These are phyloP conservation scores for Enteromius treurensis DNA, from an alignment of 2,797 vertebrate species.

Conservation along the genomic window DNA sequence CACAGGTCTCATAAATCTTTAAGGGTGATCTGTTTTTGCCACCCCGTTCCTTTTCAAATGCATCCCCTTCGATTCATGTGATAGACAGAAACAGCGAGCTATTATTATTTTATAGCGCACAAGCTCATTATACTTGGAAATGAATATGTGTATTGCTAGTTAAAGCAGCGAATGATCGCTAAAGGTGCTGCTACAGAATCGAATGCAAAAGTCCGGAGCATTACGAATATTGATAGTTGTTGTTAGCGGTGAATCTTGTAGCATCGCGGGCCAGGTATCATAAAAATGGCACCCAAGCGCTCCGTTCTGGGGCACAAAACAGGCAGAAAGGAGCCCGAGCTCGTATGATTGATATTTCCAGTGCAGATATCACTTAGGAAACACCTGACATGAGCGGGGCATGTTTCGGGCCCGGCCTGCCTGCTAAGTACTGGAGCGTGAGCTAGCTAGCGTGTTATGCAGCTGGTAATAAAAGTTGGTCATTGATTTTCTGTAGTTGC, in stretches of 20 bases:
- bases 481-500: constrained; percentile 99
- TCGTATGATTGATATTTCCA: constrained; percentile 72
- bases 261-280: constrained; percentile 21
- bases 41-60: constrained; percentile 59
- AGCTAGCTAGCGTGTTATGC: constrained; percentile 76
- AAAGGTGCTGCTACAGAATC: background rate
- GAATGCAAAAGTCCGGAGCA: constrained; percentile 19
- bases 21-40: constrained; percentile 65
- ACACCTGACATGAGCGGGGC: constrained; percentile 69
- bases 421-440: constrained; percentile 75
- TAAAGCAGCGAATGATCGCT: background rate
- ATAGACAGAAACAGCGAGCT: constrained; percentile 56
- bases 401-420: constrained; percentile 62
- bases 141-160: constrained; percentile 13
- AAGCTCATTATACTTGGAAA: constrained; percentile 44
- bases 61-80: constrained; percentile 68
- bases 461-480: constrained; percentile 91
- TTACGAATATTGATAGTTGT: constrained; percentile 47
- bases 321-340: constrained; percentile 32
- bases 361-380: constrained; percentile 77
- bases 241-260: constrained; percentile 44
- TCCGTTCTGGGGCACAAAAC: constrained; percentile 43
- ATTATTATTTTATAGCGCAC: constrained; percentile 48
- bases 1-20: constrained; percentile 81
- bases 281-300: constrained; percentile 50